A percentile compares a stretch with the other conserved stretches of the same genome.
These are phyloP conservation scores for Stomatorhinus ivindoensis DNA, from an alignment of 2,113 vertebrate species.

Conservation along the genomic window DNA sequence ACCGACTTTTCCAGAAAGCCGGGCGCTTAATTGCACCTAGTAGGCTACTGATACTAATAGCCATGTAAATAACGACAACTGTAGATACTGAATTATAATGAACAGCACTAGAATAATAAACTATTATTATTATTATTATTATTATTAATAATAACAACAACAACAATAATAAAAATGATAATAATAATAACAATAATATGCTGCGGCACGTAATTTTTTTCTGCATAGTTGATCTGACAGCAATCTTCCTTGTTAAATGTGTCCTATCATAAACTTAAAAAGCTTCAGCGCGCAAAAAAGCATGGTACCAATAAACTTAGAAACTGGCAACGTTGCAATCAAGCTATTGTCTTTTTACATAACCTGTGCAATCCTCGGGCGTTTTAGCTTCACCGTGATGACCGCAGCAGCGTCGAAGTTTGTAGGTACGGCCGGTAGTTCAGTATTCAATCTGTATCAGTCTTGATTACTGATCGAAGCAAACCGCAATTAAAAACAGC, in stretches of 20 bases:
- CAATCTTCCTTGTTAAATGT: background rate
- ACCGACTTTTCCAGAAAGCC: conserved; percentile 51
- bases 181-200: background rate
- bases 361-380: background rate
- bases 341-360: background rate
- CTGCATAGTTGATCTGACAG: background rate
- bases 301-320: background rate
- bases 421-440: background rate
- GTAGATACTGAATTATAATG: background rate
- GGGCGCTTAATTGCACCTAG: conserved; percentile 20
- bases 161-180: background rate
- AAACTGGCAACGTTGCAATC: background rate
- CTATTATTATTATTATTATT: background rate
- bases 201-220: background rate
- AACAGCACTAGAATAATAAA: background rate
- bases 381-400: background rate
- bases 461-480: background rate
- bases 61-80: conserved; percentile 10
- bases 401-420: background rate
- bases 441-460: background rate
- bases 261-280: background rate
- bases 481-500: background rate
- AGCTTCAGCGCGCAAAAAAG: background rate
- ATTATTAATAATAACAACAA: background rate
- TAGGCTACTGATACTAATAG: conserved; percentile 7